Conservation (phyloP, 1,140 invertebrate genomes). For the Drosophila pseudoananassae region DNA sequence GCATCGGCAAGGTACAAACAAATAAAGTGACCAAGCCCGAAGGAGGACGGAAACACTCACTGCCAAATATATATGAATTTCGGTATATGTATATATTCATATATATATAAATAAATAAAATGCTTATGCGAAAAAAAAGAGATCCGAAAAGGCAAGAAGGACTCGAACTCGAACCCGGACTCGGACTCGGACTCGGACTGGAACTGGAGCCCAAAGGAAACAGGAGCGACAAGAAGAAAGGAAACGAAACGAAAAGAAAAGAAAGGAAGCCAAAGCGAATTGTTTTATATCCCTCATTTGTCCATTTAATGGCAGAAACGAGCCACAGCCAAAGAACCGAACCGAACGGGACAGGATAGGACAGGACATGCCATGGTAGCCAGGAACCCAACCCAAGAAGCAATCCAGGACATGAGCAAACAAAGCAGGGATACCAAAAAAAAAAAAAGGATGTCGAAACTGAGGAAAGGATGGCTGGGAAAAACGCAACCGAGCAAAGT, state of each 20-base stretch:
- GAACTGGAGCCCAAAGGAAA: slow-evolving; percentile 31
- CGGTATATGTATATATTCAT: slow-evolving; percentile 11
- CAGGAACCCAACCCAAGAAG: slow-evolving; percentile 21
- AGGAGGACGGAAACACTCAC: slow-evolving; percentile 43
- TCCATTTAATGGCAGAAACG: slow-evolving; percentile 83
- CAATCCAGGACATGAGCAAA: slow-evolving; percentile 56
- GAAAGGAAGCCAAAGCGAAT: slow-evolving; percentile 80
- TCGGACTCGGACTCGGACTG: background rate
- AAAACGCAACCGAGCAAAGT: slow-evolving; percentile 77
- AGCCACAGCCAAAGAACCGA: slow-evolving; percentile 54
- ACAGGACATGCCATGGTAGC: slow-evolving; percentile 1
- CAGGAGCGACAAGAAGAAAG: slow-evolving; percentile 35
- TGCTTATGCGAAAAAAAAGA: slow-evolving; percentile 61
- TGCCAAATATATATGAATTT: background rate
- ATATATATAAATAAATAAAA: slow-evolving; percentile 68
- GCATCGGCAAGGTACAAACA: slow-evolving; percentile 69
- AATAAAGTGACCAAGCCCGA: slow-evolving; percentile 78
- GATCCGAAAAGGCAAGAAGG: slow-evolving; percentile 28
- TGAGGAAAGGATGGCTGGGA: slow-evolving; percentile 49
- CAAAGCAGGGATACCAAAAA: slow-evolving; percentile 34
- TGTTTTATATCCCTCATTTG: slow-evolving; percentile 84
- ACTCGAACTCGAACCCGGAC: background rate
- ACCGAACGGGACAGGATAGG: slow-evolving; percentile 1
- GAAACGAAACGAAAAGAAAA: slow-evolving; percentile 50
- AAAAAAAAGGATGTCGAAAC: slow-evolving; percentile 11